Evolutionary conservation across 2,113 vertebrate species (phyloP).

Genomic region (Dicrurus megarhynchus): DNA sequence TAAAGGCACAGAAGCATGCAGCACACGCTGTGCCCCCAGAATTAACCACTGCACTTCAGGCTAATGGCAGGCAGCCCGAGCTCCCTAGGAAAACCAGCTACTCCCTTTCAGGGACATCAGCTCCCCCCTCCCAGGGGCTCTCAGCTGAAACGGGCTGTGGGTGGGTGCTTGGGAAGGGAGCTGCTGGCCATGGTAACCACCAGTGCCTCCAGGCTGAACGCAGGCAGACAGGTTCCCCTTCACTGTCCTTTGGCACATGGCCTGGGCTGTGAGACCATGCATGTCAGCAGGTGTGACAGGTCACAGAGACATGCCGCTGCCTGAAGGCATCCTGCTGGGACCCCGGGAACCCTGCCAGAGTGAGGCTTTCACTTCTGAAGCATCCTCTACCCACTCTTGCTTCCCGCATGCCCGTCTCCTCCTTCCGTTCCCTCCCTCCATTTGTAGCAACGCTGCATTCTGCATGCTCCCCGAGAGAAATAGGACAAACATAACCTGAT

Average conservation of each 20-base stretch:
- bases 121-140: not conserved
- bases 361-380: not conserved
- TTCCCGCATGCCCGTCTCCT: not conserved
- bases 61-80: accelerated
- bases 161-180: not conserved
- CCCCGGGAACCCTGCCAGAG: not conserved
- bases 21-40: not conserved
- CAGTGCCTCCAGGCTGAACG: accelerated
- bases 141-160: not conserved
- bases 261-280: not conserved
- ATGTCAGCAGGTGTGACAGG: not conserved
- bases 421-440: not conserved
- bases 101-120: not conserved
- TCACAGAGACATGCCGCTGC: not conserved
- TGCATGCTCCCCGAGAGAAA: not conserved
- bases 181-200: not conserved
- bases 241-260: accelerated
- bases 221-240: not conserved
- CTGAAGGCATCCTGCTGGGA: not conserved
- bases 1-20: not conserved
- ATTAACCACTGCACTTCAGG: not conserved
- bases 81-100: not conserved
- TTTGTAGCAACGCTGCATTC: not conserved
- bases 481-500: slow-evolving; percentile 62
- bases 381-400: not conserved